Base-by-base conservation (phyloP, 2,888 invertebrate species). In the Nymphalis c-album region DNA sequence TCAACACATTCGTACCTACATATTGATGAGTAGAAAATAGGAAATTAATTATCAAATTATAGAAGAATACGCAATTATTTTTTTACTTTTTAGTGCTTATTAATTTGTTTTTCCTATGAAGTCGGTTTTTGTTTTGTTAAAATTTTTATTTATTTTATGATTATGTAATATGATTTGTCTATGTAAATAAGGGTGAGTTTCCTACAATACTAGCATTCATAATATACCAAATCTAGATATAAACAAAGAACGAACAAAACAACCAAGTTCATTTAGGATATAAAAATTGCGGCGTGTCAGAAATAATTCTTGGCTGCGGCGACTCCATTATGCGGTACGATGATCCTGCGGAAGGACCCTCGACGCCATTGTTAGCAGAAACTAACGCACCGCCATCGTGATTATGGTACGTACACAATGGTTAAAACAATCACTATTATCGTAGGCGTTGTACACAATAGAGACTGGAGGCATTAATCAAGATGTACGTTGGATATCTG, bases 291-390 rank as follows among this genome's bases (percentile, higher is more conserved):
- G 60, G 46, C 53, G 53, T 60, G 46, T 26, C 60, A 55, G 20
- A 53, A 51, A 60, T 40, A 47, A 65, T 60, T 65, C 60, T 65
- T 57, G 68, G 55, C 64, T 57, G 40, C 26, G 18, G 31, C 45
- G 59, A 60, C 48, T 68, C 63, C 60, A 68, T 68, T 68, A 68
- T 61, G 53, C 63, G 59, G 55, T 22, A 46, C 40, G 64, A 64
- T 64, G 57, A 61, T 64, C 64, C 66, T 66, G 48, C 57, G 64
- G 60, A 64, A 64, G 48, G 64, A 60, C 50, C 64, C 64, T 64
- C 64, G 13, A 68, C 68, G 68, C 57, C 45, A 64, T 68, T 68
- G 64, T 68, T 68, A 64, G 68, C 55, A 57, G 57, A 35, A 22
- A 61, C 46, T 60, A 55, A 47, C 65, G 55, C 47, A 57, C 60